These are phyloP conservation scores for Cettia cetti DNA, from an alignment of 2,113 vertebrate genomes.

Conservation along the genomic window DNA sequence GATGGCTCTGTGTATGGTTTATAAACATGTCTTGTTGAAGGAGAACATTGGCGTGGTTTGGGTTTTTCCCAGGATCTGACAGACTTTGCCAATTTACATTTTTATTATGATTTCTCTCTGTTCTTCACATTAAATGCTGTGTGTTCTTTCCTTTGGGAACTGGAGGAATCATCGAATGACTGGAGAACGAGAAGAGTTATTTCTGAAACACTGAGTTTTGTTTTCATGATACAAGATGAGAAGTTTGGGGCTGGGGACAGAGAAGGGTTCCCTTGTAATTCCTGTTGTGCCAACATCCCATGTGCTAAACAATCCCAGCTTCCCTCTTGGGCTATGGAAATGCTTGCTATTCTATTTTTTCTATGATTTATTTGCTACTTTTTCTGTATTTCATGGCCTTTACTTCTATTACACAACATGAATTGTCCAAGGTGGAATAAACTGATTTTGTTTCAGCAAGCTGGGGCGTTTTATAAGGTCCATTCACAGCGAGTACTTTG, in stretches of 20 bases:
- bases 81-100: neutral
- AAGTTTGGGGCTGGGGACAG: neutral
- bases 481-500: rapidly evolving
- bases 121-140: neutral
- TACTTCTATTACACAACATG: neutral
- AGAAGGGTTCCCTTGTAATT: neutral
- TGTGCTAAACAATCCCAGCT: neutral
- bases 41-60: neutral
- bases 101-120: neutral
- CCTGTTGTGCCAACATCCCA: neutral
- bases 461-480: neutral
- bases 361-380: neutral
- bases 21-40: neutral
- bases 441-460: neutral
- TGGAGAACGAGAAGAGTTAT: neutral
- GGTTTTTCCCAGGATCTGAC: neutral
- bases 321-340: neutral
- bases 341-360: neutral
- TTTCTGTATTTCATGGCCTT: neutral
- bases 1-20: neutral
- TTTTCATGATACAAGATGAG: neutral
- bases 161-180: neutral
- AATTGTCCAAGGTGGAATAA: neutral
- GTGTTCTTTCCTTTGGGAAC: neutral
- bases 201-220: neutral